A percentile compares a stretch with the other conserved stretches of the same genome.
These are phyloP conservation scores for Oryzias woworae DNA, from an alignment of 2,113 vertebrate species.

Conservation along the genomic window DNA sequence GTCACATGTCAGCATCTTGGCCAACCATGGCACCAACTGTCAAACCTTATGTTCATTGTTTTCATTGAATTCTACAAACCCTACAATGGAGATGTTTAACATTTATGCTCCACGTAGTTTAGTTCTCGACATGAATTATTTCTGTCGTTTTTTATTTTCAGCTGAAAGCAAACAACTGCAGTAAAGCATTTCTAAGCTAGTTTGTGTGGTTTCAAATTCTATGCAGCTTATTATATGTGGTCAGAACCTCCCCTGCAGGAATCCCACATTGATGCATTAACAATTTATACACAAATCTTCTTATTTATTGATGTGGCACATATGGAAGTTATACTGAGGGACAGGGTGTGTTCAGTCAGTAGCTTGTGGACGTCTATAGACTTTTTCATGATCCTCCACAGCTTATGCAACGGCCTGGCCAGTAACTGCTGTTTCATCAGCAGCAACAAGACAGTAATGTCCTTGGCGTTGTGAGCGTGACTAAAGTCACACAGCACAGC, in stretches of 20 bases:
- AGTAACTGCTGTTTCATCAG: conserved; percentile 58
- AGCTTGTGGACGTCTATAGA: conserved; percentile 7
- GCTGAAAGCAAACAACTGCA: no score
- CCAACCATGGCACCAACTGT: conserved; percentile 9
- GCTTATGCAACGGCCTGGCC: conserved; percentile 64
- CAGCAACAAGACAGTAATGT: conserved; percentile 45
- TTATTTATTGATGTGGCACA: conserved; percentile 44
- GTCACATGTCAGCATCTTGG: conserved; percentile 33
- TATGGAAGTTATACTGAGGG: conserved; percentile 27
- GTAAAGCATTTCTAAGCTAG: no score
- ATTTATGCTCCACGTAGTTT: no score
- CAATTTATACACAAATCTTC: background rate
- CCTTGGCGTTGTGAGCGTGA: conserved; percentile 37
- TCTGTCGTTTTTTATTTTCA: no score
- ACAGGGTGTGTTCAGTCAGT: conserved; percentile 44
- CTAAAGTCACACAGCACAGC: conserved; percentile 46
- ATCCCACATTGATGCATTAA: no score
- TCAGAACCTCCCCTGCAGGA: no score
- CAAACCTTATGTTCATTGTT: conserved; percentile 5
- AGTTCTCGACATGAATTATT: no score
- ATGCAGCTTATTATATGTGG: no score
- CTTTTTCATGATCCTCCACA: conserved; percentile 61
- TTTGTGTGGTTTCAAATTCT: no score
- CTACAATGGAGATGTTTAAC: no score
- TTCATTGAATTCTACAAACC: no score